Conservation (phyloP, 2,113 vertebrate species). For the Vidua macroura region DNA sequence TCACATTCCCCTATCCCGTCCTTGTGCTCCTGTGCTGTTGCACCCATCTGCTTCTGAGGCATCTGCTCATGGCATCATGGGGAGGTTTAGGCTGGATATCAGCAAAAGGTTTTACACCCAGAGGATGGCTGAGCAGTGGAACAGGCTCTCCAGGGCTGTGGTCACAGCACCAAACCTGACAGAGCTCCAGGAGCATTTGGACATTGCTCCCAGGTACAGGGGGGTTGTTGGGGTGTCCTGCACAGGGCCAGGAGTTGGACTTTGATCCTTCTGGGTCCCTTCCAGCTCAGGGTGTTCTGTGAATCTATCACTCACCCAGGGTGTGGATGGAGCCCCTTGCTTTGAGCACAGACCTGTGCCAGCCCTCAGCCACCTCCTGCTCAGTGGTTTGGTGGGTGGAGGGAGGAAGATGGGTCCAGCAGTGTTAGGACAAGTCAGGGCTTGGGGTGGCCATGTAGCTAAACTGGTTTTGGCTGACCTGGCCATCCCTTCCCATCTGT, state of each 20-base stretch:
- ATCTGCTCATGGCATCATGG: rapidly evolving
- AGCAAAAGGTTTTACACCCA: neutral
- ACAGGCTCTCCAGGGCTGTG: neutral
- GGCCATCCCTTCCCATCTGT: neutral
- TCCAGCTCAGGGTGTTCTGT: neutral
- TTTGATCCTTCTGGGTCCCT: neutral
- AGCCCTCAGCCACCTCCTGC: neutral
- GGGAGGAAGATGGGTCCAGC: neutral
- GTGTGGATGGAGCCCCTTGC: neutral
- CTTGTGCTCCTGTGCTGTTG: neutral
- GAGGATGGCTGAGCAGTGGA: neutral
- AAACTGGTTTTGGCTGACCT: neutral
- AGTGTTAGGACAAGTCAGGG: neutral
- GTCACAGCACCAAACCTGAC: neutral
- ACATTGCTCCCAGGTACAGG: neutral
- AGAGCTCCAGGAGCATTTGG: neutral
- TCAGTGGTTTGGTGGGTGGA: neutral
- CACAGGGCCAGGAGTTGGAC: neutral
- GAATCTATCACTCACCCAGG: rapidly evolving
- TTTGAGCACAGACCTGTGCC: neutral
- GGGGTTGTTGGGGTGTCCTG: neutral
- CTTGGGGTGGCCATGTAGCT: rapidly evolving
- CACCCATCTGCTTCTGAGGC: neutral
- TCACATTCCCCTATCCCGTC: rapidly evolving
- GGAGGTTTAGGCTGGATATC: neutral